Percentiles rank a stretch among this genome's conserved stretches.
These are phyloP conservation scores for Ametastegia equiseti DNA, from an alignment of 2,888 invertebrate genomes.

Conservation along the genomic window DNA sequence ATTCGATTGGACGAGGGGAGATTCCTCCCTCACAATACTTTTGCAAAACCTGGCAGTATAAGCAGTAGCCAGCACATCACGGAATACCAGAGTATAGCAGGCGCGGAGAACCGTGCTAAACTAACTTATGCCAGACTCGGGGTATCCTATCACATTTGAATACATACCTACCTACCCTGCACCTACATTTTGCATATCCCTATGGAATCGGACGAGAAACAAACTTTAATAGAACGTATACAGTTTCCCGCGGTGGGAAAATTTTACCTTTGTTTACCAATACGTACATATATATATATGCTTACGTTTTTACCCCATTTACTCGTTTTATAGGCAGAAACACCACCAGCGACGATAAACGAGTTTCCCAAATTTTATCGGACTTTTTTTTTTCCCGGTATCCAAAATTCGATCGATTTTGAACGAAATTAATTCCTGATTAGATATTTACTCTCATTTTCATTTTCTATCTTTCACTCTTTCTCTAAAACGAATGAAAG, in stretches of 20 bases:
- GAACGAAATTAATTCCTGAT: too few species aligned
- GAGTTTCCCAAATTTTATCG: too few species aligned
- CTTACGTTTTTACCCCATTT: too few species aligned
- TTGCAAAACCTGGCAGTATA: too few species aligned
- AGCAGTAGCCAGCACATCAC: not conserved
- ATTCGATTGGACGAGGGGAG: not conserved
- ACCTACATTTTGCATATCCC: constrained; percentile 20
- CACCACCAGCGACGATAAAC: too few species aligned
- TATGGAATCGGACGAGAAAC: constrained; percentile 17
- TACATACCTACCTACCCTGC: not conserved
- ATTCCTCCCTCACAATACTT: not conserved
- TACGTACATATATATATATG: too few species aligned
- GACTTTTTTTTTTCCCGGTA: too few species aligned
- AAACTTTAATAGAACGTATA: constrained; percentile 29
- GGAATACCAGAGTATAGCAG: not conserved
- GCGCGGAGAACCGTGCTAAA: not conserved
- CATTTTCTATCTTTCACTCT: too few species aligned
- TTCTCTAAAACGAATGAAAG: too few species aligned
- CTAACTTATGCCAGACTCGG: constrained; percentile 21
- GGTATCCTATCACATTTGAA: constrained; percentile 32
- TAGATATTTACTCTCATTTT: too few species aligned
- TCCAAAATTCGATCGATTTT: too few species aligned
- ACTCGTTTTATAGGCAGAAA: too few species aligned
- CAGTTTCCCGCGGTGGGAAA: constrained; percentile 8
- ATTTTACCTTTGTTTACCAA: not conserved